Conservation (phyloP, 2,113 vertebrate species). For the Setophaga kirtlandii region DNA sequence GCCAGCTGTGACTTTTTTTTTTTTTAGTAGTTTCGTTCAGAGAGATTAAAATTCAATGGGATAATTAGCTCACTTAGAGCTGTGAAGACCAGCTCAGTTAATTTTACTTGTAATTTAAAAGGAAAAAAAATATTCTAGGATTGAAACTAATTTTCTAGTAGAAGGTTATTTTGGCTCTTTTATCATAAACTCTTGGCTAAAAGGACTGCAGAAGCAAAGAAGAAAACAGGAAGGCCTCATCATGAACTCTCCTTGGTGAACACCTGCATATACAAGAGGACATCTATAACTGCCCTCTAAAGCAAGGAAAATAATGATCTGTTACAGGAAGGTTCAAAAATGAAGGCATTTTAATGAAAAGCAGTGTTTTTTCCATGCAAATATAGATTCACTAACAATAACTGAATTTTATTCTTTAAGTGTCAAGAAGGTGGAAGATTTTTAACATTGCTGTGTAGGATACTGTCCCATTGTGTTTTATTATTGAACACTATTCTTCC, state of each 20-base stretch:
- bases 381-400: background rate
- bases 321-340: background rate
- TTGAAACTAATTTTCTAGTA: background rate
- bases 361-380: background rate
- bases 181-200: background rate
- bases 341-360: background rate
- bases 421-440: background rate
- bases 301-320: background rate
- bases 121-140: accelerated
- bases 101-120: background rate
- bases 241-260: background rate
- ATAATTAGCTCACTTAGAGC: background rate
- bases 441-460: background rate
- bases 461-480: background rate
- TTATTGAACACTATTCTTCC: background rate
- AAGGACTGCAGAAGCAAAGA: background rate
- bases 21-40: background rate
- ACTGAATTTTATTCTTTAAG: background rate
- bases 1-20: background rate
- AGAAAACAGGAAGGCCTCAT: background rate
- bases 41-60: background rate
- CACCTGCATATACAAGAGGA: background rate
- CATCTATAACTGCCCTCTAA: background rate
- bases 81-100: background rate
- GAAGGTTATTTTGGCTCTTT: background rate